phyloP scores from a whole-genome alignment of 2,888 invertebrate species.

The Byasa hedistus region DNA sequence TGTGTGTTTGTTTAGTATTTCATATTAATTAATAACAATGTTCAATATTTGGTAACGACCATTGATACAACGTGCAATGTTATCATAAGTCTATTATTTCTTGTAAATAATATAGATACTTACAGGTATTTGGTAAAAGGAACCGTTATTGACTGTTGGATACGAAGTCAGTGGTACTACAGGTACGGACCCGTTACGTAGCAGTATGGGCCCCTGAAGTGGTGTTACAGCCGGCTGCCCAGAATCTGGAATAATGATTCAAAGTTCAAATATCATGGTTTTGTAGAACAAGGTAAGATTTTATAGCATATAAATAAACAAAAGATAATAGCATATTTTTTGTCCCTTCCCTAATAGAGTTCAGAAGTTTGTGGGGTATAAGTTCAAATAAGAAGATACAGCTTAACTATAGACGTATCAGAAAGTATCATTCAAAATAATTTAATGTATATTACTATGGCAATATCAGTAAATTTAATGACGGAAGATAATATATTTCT shows the following conservation, averaged over 20 bases:
- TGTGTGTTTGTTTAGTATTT: too few species aligned
- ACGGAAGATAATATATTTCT: too few species aligned
- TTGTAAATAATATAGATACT: constrained; percentile 63
- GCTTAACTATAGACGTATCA: too few species aligned
- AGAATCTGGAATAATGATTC: constrained; percentile 51
- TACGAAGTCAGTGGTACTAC: constrained; percentile 93
- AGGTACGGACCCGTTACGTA: constrained; percentile 91
- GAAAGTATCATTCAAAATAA: too few species aligned
- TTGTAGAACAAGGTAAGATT: not conserved
- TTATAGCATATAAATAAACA: not conserved
- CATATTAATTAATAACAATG: too few species aligned
- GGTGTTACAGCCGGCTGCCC: constrained; percentile 86
- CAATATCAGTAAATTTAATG: too few species aligned
- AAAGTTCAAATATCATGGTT: not conserved
- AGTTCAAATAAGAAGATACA: too few species aligned
- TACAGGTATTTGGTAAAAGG: constrained; percentile 94
- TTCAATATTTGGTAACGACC: too few species aligned
- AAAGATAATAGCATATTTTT: not conserved
- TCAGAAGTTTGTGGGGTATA: not conserved
- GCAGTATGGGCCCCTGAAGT: constrained; percentile 91
- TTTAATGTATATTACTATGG: too few species aligned
- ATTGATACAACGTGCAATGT: too few species aligned
- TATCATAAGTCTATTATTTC: too few species aligned
- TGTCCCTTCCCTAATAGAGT: not conserved
- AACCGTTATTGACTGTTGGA: constrained; percentile 90